A percentile compares a stretch with the other conserved stretches of the same genome.
These are phyloP conservation scores for Drosophila prostipennis DNA, from an alignment of 2,888 invertebrate species.

Conservation along the genomic window DNA sequence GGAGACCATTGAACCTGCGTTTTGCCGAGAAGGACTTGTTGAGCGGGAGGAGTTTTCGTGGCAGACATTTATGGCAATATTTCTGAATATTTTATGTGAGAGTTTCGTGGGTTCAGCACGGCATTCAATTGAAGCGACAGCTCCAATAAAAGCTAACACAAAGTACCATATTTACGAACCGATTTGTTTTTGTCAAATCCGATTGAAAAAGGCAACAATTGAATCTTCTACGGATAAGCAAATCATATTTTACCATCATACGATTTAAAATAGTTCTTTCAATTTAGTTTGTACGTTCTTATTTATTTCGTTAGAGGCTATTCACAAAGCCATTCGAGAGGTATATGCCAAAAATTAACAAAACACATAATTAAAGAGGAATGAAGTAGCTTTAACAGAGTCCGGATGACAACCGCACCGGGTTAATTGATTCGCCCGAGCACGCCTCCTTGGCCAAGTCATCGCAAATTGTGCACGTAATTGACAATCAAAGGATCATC, in stretches of 20 bases:
- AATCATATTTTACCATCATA: background rate
- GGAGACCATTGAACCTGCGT: constrained; percentile 34
- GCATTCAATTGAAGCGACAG: constrained; percentile 15
- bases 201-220: background rate
- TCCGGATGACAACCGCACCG: constrained; percentile 7
- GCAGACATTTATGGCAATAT: constrained; percentile 19
- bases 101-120: constrained; percentile 10
- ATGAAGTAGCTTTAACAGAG: constrained; percentile 42
- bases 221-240: background rate
- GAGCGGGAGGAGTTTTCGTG: constrained; percentile 13
- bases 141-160: constrained; percentile 13
- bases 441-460: constrained; percentile 26
- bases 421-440: constrained; percentile 16
- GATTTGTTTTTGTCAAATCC: constrained; percentile 16
- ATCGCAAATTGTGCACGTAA: constrained; percentile 74
- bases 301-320: background rate
- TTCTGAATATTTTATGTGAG: constrained; percentile 36
- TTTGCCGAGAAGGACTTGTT: constrained; percentile 29
- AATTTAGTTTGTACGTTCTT: background rate
- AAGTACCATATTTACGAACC: constrained; percentile 11
- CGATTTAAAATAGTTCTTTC: background rate
- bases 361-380: constrained; percentile 18
- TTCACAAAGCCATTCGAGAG: background rate
- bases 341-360: constrained; percentile 3
- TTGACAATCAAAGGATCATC: constrained; percentile 77